These are phyloP conservation scores for Periophthalmus modestus DNA, from an alignment of 2,113 vertebrate genomes.

Conservation along the genomic window DNA sequence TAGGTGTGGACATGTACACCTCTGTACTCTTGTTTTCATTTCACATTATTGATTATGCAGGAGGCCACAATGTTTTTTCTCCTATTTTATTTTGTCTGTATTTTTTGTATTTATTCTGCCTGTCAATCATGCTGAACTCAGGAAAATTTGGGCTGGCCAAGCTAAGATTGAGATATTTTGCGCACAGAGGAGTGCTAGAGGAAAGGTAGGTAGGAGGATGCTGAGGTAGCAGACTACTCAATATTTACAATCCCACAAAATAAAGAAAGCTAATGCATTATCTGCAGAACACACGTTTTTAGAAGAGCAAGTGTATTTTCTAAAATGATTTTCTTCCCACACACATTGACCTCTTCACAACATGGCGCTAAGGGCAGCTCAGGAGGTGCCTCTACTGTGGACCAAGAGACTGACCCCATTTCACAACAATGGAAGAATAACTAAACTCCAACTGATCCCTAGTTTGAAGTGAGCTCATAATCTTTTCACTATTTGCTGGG, in stretches of 20 bases:
- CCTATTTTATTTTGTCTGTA: too few species aligned
- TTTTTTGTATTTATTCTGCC: too few species aligned
- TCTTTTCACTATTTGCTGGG: neutral
- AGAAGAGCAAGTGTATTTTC: neutral
- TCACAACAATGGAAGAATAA: neutral
- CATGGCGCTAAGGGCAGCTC: neutral
- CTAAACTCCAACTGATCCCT: neutral
- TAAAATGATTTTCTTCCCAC: neutral
- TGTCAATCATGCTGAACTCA: too few species aligned
- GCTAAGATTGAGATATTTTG: too few species aligned
- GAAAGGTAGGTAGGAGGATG: neutral
- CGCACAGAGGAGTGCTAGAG: too few species aligned
- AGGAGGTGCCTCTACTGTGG: neutral
- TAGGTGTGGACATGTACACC: slow-evolving; percentile 26
- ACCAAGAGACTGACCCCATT: neutral
- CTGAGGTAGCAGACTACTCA: neutral
- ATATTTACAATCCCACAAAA: neutral
- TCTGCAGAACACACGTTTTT: neutral
- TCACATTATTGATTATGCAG: slow-evolving; percentile 27
- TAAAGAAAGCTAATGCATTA: neutral
- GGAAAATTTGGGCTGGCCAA: too few species aligned
- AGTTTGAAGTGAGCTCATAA: neutral
- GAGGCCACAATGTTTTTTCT: too few species aligned
- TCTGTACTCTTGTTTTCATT: slow-evolving; percentile 56
- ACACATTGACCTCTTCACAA: neutral